Base-by-base conservation (phyloP, 2,113 vertebrate genomes). In the Oncorhynchus nerka region DNA sequence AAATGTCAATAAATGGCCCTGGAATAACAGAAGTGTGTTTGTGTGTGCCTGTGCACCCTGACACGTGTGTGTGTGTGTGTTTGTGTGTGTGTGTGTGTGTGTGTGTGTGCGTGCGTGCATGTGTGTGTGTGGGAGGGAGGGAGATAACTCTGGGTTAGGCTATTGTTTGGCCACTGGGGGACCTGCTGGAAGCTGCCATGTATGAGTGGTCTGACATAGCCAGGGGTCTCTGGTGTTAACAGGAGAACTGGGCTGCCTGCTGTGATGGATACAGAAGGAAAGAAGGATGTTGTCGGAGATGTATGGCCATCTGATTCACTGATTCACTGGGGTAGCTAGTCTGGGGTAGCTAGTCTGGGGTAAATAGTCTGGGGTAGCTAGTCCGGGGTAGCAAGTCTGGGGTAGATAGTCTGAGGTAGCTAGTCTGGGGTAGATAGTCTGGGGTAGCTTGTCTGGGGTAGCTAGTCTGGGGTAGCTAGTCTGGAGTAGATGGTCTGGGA, bases 1-100 rank as follows among this genome's bases (percentile, higher is more conserved):
- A 83, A 87, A 85, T 49, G 45, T 80, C 80, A 85, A 86, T 80
- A 77, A 72, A 71, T 71, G 32, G 22, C 28, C 51, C 20, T 0
- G 8, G 79, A 78, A 74, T 74, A 75, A 62, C 64, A 71, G 3
- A 3, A 4, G 70, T 55, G 49, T 57, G 70, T 15, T 7, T 51
- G 49, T 51, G 49, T 16, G 49, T 51, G 49, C 0, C 3, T 28
- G 28, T 28, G 3, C 28, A 28, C 28, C 28, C 28, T 28, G 28
- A 28, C 28, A 28, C 28, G 34, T 34, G 34, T 34, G 6, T 34
- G 34, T 34, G 34, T 34, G 6, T 34, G 61, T 34, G 32, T 51
- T 24, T 55, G 49, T 55, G 22, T 57, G 70, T 15, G 20, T 51
- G 49, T 51, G 49, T 15, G 49, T 51, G 32, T 7, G 32, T 7